These are phyloP conservation scores for Mayetiola destructor DNA, from an alignment of 2,888 invertebrate species.

Conservation along the genomic window DNA sequence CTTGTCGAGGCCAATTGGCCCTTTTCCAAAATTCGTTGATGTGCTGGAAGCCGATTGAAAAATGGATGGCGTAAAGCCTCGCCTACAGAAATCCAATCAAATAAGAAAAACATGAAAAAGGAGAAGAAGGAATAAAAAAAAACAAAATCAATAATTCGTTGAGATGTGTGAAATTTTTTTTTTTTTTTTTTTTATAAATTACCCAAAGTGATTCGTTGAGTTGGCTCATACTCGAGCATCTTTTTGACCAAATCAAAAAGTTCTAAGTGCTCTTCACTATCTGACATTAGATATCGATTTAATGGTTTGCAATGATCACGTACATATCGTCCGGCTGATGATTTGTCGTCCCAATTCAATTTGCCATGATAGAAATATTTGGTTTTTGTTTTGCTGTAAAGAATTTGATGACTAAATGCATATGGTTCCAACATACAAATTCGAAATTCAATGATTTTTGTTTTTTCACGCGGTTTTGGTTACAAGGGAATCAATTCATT, in stretches of 20 bases:
- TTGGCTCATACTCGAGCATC: conserved; percentile 96
- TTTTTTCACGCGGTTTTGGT: no score
- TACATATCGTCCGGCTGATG: conserved; percentile 92
- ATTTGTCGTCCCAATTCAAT: conserved; percentile 96
- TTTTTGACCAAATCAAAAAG: conserved; percentile 87
- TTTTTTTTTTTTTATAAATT: conserved; percentile 18
- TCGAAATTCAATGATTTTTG: no score
- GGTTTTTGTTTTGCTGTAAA: conserved; percentile 75
- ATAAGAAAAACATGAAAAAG: background rate
- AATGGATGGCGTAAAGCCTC: conserved; percentile 88
- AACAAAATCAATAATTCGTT: background rate
- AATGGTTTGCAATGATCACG: conserved; percentile 95
- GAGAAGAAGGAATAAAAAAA: background rate
- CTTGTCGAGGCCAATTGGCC: conserved; percentile 29
- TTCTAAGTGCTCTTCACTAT: conserved; percentile 79
- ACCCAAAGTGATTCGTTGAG: conserved; percentile 69
- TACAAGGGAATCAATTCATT: no score
- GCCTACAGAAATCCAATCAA: conserved; percentile 25
- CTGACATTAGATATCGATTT: conserved; percentile 78
- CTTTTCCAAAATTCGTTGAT: conserved; percentile 53
- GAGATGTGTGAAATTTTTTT: background rate
- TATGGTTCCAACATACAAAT: background rate
- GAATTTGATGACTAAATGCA: conserved; percentile 28
- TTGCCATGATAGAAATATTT: conserved; percentile 97
- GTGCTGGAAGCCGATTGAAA: conserved; percentile 71